Evolutionary conservation across 2,888 invertebrate genomes (phyloP), one percentile per base, ranked within the genome.

Genomic region (Oxycera nigricornis): DNA sequence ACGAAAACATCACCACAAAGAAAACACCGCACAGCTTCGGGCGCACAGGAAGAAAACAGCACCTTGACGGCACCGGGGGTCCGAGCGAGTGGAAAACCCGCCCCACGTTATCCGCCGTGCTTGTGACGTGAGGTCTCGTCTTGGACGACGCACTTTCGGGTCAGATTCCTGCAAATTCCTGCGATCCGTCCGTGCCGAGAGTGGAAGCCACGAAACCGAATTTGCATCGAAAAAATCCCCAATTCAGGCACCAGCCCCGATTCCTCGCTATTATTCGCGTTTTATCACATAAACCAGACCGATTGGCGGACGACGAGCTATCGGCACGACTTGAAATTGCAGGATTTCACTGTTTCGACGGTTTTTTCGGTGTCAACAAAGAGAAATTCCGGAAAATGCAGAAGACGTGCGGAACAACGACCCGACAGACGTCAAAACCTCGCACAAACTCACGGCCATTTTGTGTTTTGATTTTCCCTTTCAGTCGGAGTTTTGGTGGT

Each of bases 381-480:
- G 55, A 65, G 65, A 55, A 26, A 35, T 41, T n/a, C 26, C 39
- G 6, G 35, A 31, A 73, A 55, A 67, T 46, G 39, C 26, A 28
- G 24, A 20, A 73, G 26, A 57, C 50, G 55, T 31, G 39, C 65
- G 65, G 65, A 57, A 72, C 35, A 52, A 17, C 55, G 62, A 50
- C 24, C 26, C 61, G 70, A 74, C 72, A 74, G 74, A 74, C 76
- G 75, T 76, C 76, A 77, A 75, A 70, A 65, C 73, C 74, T 77
- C 76, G 35, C 74, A 77, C 55, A 73, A 77, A 77, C 76, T 76
- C 78, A 77, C 80, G 78, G 79, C 79, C 79, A 80, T 80, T 79
- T 80, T 80, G 80, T 79, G 80, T 79, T 79, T 79, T 79, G 78
- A 77, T 79, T 73, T 76, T 76, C 57, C 52, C 46, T 74, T 74